These are phyloP conservation scores for Halocaridina rubra DNA, from an alignment of 2,888 invertebrate species.

Conservation along the genomic window DNA sequence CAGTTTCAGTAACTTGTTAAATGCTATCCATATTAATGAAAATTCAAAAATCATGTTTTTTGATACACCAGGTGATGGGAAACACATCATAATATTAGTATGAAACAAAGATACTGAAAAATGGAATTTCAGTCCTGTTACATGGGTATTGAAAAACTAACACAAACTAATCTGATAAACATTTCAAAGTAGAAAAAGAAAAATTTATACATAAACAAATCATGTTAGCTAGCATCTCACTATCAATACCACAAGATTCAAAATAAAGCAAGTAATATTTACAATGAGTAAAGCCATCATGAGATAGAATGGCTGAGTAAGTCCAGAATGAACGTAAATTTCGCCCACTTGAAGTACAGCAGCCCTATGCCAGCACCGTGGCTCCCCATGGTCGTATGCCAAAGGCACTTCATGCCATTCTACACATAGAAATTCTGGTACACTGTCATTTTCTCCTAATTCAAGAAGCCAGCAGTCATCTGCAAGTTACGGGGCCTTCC, in stretches of 20 bases:
- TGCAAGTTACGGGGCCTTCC: too few species aligned
- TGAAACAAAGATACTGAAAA: too few species aligned
- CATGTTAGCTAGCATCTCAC: background rate
- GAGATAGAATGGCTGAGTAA: constrained; percentile 57
- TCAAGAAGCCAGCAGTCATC: constrained; percentile 59
- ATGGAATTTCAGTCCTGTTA: too few species aligned
- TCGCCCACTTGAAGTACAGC: constrained; percentile 34
- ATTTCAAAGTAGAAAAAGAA: too few species aligned
- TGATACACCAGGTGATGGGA: too few species aligned
- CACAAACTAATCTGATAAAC: background rate
- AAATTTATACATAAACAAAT: too few species aligned
- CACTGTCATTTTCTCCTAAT: constrained; percentile 22
- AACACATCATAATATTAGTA: too few species aligned
- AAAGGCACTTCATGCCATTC: constrained; percentile 43
- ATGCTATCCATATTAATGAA: too few species aligned
- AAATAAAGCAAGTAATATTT: background rate
- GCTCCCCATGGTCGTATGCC: constrained; percentile 53
- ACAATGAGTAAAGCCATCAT: constrained; percentile 46
- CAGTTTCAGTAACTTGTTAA: too few species aligned
- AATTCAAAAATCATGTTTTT: too few species aligned
- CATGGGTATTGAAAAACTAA: background rate
- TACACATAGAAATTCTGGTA: background rate
- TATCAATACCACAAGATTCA: too few species aligned
- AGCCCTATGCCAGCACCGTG: constrained; percentile 53
- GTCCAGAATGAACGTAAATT: constrained; percentile 48